Conservation (phyloP, 1,140 invertebrate genomes). For the Steinernema khuongi region DNA sequence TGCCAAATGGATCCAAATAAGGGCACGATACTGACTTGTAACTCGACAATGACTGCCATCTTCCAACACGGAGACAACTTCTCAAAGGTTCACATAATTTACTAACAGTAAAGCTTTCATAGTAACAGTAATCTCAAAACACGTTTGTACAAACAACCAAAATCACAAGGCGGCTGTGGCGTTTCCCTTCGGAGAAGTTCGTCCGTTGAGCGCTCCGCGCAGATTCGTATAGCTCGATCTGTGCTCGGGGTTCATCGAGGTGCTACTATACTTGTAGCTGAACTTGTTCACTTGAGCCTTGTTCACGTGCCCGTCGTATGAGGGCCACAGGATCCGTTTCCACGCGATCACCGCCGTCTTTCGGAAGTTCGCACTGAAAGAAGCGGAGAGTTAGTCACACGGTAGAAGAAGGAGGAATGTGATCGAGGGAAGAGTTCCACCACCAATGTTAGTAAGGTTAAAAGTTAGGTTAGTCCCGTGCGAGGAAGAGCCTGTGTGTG, state of each 20-base stretch:
- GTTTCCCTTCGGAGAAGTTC: neutral
- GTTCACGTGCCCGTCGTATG: conserved; percentile 21
- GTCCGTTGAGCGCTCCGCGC: neutral
- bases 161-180: neutral
- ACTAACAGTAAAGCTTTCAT: too few relatives aligned
- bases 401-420: too few relatives aligned
- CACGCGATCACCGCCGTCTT: conserved; percentile 50
- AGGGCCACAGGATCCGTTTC: conserved; percentile 42
- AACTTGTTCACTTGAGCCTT: neutral
- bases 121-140: neutral
- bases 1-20: too few relatives aligned
- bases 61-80: too few relatives aligned
- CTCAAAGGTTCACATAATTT: too few relatives aligned
- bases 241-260: neutral
- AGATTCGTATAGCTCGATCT: neutral
- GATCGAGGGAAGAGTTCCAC: too few relatives aligned
- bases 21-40: too few relatives aligned
- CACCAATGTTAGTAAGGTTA: conserved; percentile 10
- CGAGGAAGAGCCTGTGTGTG: too few relatives aligned
- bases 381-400: neutral
- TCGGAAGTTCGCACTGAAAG: conserved; percentile 57
- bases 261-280: conserved; percentile 9
- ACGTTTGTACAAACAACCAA: neutral
- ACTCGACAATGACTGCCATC: too few relatives aligned
- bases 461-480: too few relatives aligned